Evolutionary conservation across 1,140 invertebrate species (phyloP).

Genomic region (Amphibalanus amphitrite): DNA sequence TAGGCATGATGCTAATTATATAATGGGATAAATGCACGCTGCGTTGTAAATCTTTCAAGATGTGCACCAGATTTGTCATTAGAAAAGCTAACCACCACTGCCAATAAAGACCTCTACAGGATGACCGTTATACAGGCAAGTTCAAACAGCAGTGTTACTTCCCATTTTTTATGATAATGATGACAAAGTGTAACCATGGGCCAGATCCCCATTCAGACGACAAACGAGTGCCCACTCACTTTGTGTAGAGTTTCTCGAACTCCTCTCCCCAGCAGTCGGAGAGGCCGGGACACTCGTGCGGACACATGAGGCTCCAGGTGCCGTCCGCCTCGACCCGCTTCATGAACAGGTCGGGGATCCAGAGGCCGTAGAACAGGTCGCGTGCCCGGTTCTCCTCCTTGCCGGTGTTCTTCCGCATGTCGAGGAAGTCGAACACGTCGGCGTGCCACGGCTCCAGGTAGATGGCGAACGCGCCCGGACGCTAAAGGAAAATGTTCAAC

Average conservation of each 20-base stretch:
- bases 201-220: too few relatives aligned
- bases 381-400: conserved; percentile 82
- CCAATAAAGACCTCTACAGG: too few relatives aligned
- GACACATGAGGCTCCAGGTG: conserved; percentile 94
- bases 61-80: too few relatives aligned
- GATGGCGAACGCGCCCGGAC: conserved; percentile 97
- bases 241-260: conserved; percentile 75
- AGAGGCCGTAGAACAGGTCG: conserved; percentile 94
- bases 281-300: conserved; percentile 77
- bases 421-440: conserved; percentile 89
- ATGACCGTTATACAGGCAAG: too few relatives aligned
- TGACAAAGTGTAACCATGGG: too few relatives aligned
- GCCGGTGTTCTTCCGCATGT: conserved; percentile 86
- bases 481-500: conserved; percentile 24
- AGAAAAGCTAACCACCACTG: too few relatives aligned
- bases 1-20: too few relatives aligned
- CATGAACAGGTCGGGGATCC: conserved; percentile 99
- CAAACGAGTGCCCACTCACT: too few relatives aligned
- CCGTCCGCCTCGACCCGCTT: conserved; percentile 71
- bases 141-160: too few relatives aligned
- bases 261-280: conserved; percentile 84
- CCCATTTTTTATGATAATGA: too few relatives aligned
- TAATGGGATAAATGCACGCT: too few relatives aligned
- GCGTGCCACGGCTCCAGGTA: conserved; percentile 99
- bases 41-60: too few relatives aligned